Conservation (phyloP, 2,888 invertebrate species). For the Fragum sueziense region DNA sequence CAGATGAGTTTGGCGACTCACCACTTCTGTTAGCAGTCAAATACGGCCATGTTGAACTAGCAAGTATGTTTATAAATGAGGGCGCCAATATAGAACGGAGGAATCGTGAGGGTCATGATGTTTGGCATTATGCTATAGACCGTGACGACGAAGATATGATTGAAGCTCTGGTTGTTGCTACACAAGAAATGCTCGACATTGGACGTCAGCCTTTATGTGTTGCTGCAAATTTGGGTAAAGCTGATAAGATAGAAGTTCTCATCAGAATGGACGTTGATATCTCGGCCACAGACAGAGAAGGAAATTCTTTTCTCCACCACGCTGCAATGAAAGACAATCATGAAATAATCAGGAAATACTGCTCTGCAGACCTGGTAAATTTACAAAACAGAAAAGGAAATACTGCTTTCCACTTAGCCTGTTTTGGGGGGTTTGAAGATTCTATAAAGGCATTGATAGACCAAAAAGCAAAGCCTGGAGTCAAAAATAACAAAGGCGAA, state of each 20-base stretch:
- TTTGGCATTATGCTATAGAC: slow-evolving; percentile 75
- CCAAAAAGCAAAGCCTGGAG: slow-evolving; percentile 71
- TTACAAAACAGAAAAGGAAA: slow-evolving; percentile 70
- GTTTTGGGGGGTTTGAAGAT: slow-evolving; percentile 70
- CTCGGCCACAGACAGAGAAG: slow-evolving; percentile 64
- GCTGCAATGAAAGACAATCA: slow-evolving; percentile 73
- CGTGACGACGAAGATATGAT: slow-evolving; percentile 42
- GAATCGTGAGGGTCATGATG: slow-evolving; percentile 73
- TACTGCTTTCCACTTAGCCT: slow-evolving; percentile 79
- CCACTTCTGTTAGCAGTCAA: slow-evolving; percentile 76
- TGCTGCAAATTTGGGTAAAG: slow-evolving; percentile 68
- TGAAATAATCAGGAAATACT: slow-evolving; percentile 67
- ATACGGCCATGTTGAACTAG: slow-evolving; percentile 64
- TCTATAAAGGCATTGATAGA: slow-evolving; percentile 65
- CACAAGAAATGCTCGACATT: slow-evolving; percentile 11
- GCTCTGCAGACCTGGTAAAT: slow-evolving; percentile 61
- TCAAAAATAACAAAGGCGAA: slow-evolving; percentile 72
- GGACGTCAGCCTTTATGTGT: slow-evolving; percentile 71
- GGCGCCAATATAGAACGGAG: slow-evolving; percentile 66
- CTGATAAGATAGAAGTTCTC: slow-evolving; percentile 70
- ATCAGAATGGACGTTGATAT: slow-evolving; percentile 69
- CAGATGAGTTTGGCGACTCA: slow-evolving; percentile 75
- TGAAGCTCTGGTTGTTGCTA: slow-evolving; percentile 4
- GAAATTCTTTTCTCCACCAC: slow-evolving; percentile 75
- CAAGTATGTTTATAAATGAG: slow-evolving; percentile 63